These are phyloP conservation scores for Tragelaphus eurycerus DNA, from an alignment of 2,797 vertebrate genomes.

Conservation along the genomic window DNA sequence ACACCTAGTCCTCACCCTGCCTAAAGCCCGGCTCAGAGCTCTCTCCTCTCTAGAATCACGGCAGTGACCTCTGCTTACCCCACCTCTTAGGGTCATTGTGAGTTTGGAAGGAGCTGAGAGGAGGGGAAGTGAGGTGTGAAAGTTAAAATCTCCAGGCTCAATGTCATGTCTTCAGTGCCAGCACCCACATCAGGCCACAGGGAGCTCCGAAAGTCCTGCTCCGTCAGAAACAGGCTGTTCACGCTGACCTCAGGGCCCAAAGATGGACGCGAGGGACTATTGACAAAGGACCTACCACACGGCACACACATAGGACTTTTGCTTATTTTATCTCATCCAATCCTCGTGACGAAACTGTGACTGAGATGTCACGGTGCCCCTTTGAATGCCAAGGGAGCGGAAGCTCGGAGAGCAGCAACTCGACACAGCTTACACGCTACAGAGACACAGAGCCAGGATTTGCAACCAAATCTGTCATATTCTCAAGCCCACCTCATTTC, in stretches of 20 bases:
- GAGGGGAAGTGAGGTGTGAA: not conserved
- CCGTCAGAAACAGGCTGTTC: not conserved
- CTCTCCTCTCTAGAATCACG: not conserved
- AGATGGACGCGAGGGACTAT: not conserved
- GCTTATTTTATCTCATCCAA: not conserved
- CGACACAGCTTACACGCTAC: accelerated
- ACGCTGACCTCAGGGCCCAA: not conserved
- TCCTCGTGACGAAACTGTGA: not conserved
- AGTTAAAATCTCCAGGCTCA: not conserved
- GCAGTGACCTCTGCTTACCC: not conserved
- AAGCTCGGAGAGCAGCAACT: not conserved
- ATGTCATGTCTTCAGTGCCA: not conserved
- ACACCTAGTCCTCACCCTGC: not conserved
- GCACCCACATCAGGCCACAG: not conserved
- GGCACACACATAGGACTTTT: not conserved
- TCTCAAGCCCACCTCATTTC: not conserved
- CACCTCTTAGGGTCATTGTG: not conserved
- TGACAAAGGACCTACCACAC: not conserved
- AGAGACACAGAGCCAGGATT: not conserved
- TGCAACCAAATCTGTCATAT: not conserved
- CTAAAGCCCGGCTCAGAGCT: accelerated
- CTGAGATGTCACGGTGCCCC: not conserved
- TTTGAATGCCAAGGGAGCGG: not conserved
- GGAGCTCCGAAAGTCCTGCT: not conserved
- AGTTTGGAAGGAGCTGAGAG: not conserved